These are phyloP conservation scores for Euphydryas editha DNA, from an alignment of 2,888 invertebrate genomes.

Conservation along the genomic window DNA sequence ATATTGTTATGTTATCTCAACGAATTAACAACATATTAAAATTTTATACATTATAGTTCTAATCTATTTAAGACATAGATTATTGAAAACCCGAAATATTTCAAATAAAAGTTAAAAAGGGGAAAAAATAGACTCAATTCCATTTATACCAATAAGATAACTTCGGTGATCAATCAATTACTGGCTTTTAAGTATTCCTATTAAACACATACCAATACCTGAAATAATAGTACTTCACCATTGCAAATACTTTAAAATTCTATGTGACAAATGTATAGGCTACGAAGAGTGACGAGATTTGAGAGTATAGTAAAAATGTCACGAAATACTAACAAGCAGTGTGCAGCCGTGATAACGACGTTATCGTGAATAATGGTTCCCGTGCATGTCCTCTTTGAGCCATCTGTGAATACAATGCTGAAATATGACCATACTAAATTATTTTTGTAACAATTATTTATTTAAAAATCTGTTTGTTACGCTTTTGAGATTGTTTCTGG, in stretches of 20 bases:
- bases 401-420: constrained; percentile 62
- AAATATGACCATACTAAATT: constrained; percentile 42
- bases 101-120: too few species aligned
- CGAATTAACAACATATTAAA: too few species aligned
- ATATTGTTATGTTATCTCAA: too few species aligned
- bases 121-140: too few species aligned
- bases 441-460: neutral
- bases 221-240: neutral
- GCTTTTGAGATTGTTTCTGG: too few species aligned
- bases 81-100: too few species aligned
- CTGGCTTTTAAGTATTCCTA: too few species aligned
- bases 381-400: constrained; percentile 57
- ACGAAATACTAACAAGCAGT: constrained; percentile 65
- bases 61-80: too few species aligned
- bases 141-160: too few species aligned
- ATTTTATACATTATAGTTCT: too few species aligned
- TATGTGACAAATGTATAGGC: constrained; percentile 8
- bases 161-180: too few species aligned
- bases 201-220: too few species aligned
- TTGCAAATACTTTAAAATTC: neutral
- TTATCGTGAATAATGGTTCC: constrained; percentile 66
- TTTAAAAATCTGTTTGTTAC: neutral
- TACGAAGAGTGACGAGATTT: constrained; percentile 3
- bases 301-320: constrained; percentile 16
- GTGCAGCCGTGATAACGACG: constrained; percentile 65